A percentile compares a stretch with the other conserved stretches of the same genome.
phyloP scores from a whole-genome alignment of 1,140 invertebrate species.

The Chironomus tepperi region DNA sequence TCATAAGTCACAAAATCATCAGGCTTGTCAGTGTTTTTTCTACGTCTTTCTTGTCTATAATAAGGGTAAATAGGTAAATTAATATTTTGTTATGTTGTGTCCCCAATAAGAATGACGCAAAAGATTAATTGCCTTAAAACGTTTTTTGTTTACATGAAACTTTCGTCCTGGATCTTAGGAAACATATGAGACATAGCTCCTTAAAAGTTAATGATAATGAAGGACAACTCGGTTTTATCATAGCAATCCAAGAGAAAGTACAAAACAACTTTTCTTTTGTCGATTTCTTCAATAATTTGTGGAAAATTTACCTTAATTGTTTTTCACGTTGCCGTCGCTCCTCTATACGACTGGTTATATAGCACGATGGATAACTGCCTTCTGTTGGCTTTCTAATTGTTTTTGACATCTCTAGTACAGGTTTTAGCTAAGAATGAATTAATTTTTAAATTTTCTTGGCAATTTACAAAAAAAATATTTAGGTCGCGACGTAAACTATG shows the following conservation, averaged over 20 bases:
- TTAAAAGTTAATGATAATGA: too few relatives aligned
- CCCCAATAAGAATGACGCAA: neutral
- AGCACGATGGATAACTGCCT: slow-evolving; percentile 63
- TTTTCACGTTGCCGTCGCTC: slow-evolving; percentile 59
- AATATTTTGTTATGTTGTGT: neutral
- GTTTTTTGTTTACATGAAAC: neutral
- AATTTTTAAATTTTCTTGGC: neutral
- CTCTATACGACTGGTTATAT: slow-evolving; percentile 56
- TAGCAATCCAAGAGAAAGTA: neutral
- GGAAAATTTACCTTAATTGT: slow-evolving; percentile 43
- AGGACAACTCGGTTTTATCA: too few relatives aligned
- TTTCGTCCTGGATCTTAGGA: too few relatives aligned
- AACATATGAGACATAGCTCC: too few relatives aligned
- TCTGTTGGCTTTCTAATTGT: slow-evolving; percentile 40
- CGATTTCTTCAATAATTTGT: neutral
- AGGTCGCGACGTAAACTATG: neutral
- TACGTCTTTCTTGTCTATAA: slow-evolving; percentile 52
- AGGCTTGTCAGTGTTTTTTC: slow-evolving; percentile 72
- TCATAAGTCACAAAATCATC: slow-evolving; percentile 84
- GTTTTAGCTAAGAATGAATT: neutral
- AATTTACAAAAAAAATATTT: neutral
- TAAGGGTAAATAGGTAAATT: neutral
- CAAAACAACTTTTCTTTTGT: neutral
- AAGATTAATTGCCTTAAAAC: slow-evolving; percentile 25
- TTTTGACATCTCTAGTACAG: slow-evolving; percentile 35